Conservation (phyloP, 2,797 vertebrate species). For the Coregonus suidteri region DNA sequence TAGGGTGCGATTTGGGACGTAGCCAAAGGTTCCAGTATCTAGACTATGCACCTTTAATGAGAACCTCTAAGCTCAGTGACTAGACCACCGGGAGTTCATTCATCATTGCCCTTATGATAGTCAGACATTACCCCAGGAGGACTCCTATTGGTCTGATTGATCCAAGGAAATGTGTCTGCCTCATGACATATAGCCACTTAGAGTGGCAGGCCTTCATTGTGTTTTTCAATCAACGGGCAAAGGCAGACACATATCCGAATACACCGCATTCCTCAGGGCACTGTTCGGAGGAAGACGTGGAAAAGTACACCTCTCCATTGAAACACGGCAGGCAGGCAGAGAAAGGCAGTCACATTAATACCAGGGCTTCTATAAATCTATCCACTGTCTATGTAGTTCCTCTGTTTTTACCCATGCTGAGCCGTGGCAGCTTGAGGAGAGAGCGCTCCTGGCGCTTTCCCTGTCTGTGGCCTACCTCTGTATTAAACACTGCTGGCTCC, state of each 20-base stretch:
- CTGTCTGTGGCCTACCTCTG: constrained; percentile 54
- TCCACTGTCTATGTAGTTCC: constrained; percentile 45
- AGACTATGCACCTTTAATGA: no score
- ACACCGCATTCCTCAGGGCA: constrained; percentile 50
- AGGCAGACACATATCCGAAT: constrained; percentile 50
- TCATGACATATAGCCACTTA: constrained; percentile 53
- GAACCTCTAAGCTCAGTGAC: no score
- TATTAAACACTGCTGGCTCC: constrained; percentile 64
- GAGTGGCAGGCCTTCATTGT: constrained; percentile 62
- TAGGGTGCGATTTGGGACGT: no score
- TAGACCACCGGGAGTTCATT: neutral
- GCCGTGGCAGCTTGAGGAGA: constrained; percentile 30
- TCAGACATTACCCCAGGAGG: constrained; percentile 16
- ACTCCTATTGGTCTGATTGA: constrained; percentile 46
- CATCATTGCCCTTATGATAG: constrained; percentile 6
- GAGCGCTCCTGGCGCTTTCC: constrained; percentile 56
- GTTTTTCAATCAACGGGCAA: constrained; percentile 48
- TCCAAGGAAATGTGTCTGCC: constrained; percentile 59
- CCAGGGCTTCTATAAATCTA: constrained; percentile 69
- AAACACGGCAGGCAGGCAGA: constrained; percentile 6
- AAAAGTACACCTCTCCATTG: constrained; percentile 52
- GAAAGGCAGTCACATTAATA: constrained; percentile 59
- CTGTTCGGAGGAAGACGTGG: constrained; percentile 57
- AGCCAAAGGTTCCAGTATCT: no score
- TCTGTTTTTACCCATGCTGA: constrained; percentile 54